These are phyloP conservation scores for Otus sunia DNA, from an alignment of 2,113 vertebrate species.

Conservation along the genomic window DNA sequence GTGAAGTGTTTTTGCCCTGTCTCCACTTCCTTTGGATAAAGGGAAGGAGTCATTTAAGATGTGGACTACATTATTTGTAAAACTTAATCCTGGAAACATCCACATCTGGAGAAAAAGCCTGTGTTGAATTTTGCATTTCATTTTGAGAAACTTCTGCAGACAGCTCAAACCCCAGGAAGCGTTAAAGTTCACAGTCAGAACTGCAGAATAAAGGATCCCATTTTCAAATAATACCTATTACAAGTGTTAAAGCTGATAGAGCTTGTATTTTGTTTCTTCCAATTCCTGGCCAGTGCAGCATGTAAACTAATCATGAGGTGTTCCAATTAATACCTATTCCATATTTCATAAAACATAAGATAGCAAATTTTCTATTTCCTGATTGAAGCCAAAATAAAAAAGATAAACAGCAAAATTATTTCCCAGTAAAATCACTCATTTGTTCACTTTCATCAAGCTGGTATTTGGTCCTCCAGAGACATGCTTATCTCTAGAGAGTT, in stretches of 20 bases:
- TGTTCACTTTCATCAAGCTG: slow-evolving; percentile 37
- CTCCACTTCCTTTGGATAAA: background rate
- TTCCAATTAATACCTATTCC: background rate
- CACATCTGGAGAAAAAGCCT: background rate
- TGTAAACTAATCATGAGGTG: background rate
- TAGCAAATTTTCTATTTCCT: background rate
- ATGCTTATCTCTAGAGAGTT: slow-evolving; percentile 12
- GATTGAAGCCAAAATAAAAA: slow-evolving; percentile 3
- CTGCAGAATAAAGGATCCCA: background rate
- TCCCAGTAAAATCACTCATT: slow-evolving; percentile 42
- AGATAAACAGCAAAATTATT: background rate
- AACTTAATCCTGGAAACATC: background rate
- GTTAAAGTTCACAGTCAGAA: background rate
- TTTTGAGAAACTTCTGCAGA: background rate
- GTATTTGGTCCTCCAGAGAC: slow-evolving; percentile 27
- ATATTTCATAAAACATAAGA: background rate
- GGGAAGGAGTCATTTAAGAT: background rate
- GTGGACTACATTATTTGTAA: background rate
- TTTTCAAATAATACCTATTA: background rate
- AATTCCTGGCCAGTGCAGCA: background rate
- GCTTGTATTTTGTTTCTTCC: background rate
- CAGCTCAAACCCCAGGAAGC: background rate
- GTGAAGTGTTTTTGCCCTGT: background rate
- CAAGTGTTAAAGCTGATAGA: background rate
- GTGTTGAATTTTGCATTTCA: background rate